These are phyloP conservation scores for Xenopus petersii DNA, from an alignment of 2,797 vertebrate genomes.

Conservation along the genomic window DNA sequence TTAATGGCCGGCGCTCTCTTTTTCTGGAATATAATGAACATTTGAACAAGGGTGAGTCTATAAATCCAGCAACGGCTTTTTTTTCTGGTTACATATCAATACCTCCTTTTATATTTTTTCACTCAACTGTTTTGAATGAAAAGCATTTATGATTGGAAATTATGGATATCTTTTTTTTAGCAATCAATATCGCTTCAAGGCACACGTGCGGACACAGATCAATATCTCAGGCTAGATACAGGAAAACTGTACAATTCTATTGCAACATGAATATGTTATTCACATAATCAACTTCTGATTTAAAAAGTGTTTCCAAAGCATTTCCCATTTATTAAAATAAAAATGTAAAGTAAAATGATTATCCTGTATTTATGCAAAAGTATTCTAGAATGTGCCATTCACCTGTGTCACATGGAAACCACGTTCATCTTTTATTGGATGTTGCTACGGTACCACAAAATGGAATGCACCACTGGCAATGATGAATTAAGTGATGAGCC, in stretches of 20 bases:
- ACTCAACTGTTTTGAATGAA: background rate
- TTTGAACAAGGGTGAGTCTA: too few species aligned
- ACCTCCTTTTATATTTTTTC: constrained; percentile 2
- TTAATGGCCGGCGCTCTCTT: too few species aligned
- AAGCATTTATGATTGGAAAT: constrained; percentile 21
- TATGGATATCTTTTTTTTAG: constrained; percentile 16
- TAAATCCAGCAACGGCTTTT: too few species aligned
- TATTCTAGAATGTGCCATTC: constrained; percentile 78
- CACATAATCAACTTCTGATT: constrained; percentile 61
- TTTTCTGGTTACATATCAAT: too few species aligned
- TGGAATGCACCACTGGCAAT: constrained; percentile 89
- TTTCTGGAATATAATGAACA: too few species aligned
- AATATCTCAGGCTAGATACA: constrained; percentile 14
- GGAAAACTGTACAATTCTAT: background rate
- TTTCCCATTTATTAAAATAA: constrained; percentile 79
- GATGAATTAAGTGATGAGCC: constrained; percentile 97
- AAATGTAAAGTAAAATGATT: constrained; percentile 81
- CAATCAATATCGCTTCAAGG: constrained; percentile 18
- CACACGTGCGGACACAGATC: constrained; percentile 13
- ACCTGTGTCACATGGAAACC: constrained; percentile 70
- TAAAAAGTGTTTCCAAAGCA: constrained; percentile 70
- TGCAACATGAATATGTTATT: constrained; percentile 17
- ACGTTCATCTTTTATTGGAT: constrained; percentile 77
- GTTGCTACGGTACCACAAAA: constrained; percentile 96
- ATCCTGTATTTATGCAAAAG: constrained; percentile 80